Evolutionary conservation across 2,888 invertebrate genomes (phyloP), one percentile per base, ranked within the genome.

Genomic region (Crossocerus cetratus): DNA sequence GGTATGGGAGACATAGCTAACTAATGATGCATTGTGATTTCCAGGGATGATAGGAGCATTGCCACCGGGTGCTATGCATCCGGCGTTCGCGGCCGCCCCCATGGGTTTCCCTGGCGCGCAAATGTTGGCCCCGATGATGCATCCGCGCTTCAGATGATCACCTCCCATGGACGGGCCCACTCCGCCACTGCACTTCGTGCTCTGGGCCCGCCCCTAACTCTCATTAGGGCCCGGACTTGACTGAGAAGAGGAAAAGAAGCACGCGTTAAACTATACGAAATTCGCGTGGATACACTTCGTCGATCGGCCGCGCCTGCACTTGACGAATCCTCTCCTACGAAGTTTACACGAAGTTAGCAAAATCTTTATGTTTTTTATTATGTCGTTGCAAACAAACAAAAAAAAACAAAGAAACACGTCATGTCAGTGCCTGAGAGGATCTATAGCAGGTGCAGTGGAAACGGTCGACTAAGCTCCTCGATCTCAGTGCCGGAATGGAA

Each of bases 91-190:
- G n/a, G 91, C 91, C 83, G 86, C 90, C 82, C 92, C 92, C 80
- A 91, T 91, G 90, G 91, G 90, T 72, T 92, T 92, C 86, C 92
- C 91, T 69, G 92, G 91, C 79, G 91, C 89, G 80, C 91, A 91
- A 74, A 91, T 91, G 90, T 88, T 92, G 87, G 91, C 93, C 83
- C 93, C 92, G 77, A 93, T 94, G 93, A 95, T 96, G 96, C 95
- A 95, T 91, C 96, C 96, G 83, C 94, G 96, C 91, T 96, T 94
- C 93, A 95, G 96, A 93, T 96, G 96, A 96, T 94, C 94, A 91
- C 93, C 93, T 89, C 90, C 91, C 76, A 88, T 90, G 88, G 91
- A 91, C 90, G 91, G 91, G 89, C 88, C 89, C 91, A 91, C 87
- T 88, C 90, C 91, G 90, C 90, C 90, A 84, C 88, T 91, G 91